Conservation (phyloP, 2,888 invertebrate species). For the Phortica magna region DNA sequence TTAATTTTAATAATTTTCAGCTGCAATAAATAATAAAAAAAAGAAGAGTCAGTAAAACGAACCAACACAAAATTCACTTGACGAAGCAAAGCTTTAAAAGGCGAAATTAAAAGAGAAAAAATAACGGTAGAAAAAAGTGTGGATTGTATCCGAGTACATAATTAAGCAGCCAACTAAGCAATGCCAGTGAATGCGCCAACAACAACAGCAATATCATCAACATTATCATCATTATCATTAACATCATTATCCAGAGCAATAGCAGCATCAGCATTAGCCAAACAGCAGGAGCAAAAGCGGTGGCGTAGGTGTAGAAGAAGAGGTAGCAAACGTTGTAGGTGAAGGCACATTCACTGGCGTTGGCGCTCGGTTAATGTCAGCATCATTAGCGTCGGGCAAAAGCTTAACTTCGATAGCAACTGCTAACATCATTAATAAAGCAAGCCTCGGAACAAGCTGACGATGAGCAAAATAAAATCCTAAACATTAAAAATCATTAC, state of each 20-base stretch:
- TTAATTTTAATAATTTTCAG: slow-evolving; percentile 7
- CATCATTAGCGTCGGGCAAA: slow-evolving; percentile 52
- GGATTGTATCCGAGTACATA: not conserved
- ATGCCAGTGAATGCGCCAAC: not conserved
- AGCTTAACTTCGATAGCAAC: slow-evolving; percentile 10
- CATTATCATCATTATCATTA: not conserved
- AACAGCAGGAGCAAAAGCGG: not conserved
- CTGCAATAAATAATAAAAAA: slow-evolving; percentile 11
- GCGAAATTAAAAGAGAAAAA: not conserved
- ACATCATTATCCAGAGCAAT: not conserved
- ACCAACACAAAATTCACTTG: not conserved
- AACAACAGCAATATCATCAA: not conserved
- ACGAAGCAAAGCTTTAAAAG: not conserved
- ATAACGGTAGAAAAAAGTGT: not conserved
- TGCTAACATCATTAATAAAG: slow-evolving; percentile 60
- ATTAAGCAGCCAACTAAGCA: slow-evolving; percentile 20
- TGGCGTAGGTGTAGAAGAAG: not conserved
- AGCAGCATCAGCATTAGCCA: not conserved
- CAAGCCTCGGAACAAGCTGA: slow-evolving; percentile 48
- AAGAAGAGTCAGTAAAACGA: not conserved
- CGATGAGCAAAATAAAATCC: slow-evolving; percentile 42
- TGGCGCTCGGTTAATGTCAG: slow-evolving; percentile 38
- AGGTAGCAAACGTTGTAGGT: not conserved
- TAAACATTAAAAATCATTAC: slow-evolving; percentile 17
- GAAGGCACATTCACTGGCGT: not conserved